Evolutionary conservation across 2,797 vertebrate genomes (phyloP).

Genomic region (Onychomys arenicola): DNA sequence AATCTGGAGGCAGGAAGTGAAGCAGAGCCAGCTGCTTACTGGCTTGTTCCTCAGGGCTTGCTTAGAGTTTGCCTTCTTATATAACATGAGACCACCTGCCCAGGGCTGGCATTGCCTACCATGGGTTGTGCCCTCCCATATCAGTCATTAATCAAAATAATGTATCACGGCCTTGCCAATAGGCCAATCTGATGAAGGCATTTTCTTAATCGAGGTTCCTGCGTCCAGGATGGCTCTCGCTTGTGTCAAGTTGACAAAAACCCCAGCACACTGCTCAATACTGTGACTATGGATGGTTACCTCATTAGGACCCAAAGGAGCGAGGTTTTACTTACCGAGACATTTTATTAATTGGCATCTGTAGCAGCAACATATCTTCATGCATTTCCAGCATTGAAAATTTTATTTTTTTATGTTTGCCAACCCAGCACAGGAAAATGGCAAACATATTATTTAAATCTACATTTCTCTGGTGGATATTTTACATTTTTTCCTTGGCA

Average conservation of each 20-base stretch:
- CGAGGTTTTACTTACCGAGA: background rate
- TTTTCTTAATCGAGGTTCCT: background rate
- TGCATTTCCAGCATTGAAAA: background rate
- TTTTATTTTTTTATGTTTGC: constrained; percentile 38
- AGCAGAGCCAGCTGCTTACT: no score
- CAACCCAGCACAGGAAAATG: background rate
- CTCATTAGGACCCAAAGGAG: background rate
- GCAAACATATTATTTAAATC: background rate
- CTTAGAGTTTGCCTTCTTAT: background rate
- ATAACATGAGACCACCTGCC: background rate
- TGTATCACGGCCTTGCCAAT: background rate
- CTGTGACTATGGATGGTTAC: background rate
- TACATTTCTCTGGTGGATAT: background rate
- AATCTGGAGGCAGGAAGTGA: background rate
- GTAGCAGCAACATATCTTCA: background rate
- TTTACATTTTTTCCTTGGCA: background rate
- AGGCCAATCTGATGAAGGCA: background rate
- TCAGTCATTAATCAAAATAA: background rate
- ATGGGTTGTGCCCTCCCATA: background rate
- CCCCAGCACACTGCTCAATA: no score
- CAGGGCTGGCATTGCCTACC: background rate
- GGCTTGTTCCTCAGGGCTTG: background rate
- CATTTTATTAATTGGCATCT: background rate
- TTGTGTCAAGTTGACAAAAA: background rate
- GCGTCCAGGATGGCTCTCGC: background rate